Conservation (phyloP, 1,140 invertebrate genomes). For the Drosophila yakuba region DNA sequence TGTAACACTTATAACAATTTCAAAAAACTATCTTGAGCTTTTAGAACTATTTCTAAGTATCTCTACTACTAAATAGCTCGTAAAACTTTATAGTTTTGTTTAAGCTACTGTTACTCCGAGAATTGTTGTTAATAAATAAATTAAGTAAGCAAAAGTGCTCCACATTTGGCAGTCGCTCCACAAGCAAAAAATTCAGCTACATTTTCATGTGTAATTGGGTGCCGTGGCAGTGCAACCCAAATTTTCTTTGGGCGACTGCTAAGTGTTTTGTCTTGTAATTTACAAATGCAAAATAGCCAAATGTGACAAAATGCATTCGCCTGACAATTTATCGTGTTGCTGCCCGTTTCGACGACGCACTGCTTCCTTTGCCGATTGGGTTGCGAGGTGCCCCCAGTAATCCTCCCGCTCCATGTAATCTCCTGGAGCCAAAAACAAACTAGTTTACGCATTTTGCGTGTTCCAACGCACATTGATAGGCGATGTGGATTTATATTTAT, state of each 20-base stretch:
- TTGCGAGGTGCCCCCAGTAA: slow-evolving; percentile 23
- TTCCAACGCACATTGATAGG: slow-evolving; percentile 30
- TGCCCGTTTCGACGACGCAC: slow-evolving; percentile 18
- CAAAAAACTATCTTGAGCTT: too few relatives aligned
- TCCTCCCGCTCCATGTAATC: slow-evolving; percentile 25
- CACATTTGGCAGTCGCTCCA: slow-evolving; percentile 16
- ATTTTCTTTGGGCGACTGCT: slow-evolving; percentile 43
- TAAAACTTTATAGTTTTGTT: background rate
- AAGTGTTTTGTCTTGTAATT: slow-evolving; percentile 81
- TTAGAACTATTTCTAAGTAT: too few relatives aligned
- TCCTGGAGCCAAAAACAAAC: slow-evolving; percentile 50
- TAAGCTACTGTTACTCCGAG: background rate
- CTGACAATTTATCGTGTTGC: slow-evolving; percentile 67
- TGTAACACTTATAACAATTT: too few relatives aligned
- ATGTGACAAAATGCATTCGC: slow-evolving; percentile 75
- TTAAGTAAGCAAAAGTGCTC: slow-evolving; percentile 12
- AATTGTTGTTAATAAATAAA: slow-evolving; percentile 11
- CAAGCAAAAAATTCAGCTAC: slow-evolving; percentile 32
- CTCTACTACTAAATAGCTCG: background rate
- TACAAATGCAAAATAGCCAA: slow-evolving; percentile 71
- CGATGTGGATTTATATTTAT: slow-evolving; percentile 40
- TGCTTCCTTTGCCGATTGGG: slow-evolving; percentile 49
- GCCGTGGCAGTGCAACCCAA: slow-evolving; percentile 19
- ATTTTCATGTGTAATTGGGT: slow-evolving; percentile 57
- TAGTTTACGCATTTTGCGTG: slow-evolving; percentile 76